These are phyloP conservation scores for Colletes latitarsis DNA, from an alignment of 1,140 invertebrate genomes.

Conservation along the genomic window DNA sequence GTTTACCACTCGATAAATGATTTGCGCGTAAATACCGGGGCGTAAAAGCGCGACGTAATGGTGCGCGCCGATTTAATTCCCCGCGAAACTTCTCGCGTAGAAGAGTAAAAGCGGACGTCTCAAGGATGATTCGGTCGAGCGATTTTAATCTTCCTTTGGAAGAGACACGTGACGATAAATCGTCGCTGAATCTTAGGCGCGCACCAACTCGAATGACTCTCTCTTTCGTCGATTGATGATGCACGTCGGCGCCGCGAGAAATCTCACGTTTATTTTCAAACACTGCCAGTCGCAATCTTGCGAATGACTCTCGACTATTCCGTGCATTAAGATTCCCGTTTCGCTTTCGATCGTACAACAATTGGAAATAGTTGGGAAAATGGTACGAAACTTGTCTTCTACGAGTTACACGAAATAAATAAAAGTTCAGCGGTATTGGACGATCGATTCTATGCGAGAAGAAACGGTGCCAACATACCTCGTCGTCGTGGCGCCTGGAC, in stretches of 20 bases:
- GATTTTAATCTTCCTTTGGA: constrained; percentile 20
- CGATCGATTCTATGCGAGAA: neutral
- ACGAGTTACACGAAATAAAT: too few species aligned
- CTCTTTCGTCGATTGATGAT: constrained; percentile 29
- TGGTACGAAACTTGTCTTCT: too few species aligned
- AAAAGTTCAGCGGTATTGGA: too few species aligned
- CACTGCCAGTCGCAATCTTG: neutral
- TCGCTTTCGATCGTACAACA: neutral
- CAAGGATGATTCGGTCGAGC: constrained; percentile 24
- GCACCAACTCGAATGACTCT: constrained; percentile 5
- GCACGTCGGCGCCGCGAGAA: constrained; percentile 1
- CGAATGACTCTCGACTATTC: neutral
- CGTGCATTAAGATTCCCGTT: neutral
- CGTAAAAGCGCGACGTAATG: neutral
- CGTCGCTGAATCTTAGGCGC: neutral
- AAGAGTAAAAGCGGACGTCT: constrained; percentile 15
- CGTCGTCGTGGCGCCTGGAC: constrained; percentile 25
- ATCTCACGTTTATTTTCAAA: constrained; percentile 18
- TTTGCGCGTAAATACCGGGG: too few species aligned
- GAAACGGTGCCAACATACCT: constrained; percentile 49
- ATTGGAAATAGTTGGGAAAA: too few species aligned
- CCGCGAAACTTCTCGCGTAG: neutral
- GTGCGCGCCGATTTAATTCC: constrained; percentile 11
- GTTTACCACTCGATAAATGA: neutral
- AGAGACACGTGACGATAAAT: constrained; percentile 1